These are phyloP conservation scores for Lipophrys pholis DNA, from an alignment of 2,113 vertebrate genomes.

Conservation along the genomic window DNA sequence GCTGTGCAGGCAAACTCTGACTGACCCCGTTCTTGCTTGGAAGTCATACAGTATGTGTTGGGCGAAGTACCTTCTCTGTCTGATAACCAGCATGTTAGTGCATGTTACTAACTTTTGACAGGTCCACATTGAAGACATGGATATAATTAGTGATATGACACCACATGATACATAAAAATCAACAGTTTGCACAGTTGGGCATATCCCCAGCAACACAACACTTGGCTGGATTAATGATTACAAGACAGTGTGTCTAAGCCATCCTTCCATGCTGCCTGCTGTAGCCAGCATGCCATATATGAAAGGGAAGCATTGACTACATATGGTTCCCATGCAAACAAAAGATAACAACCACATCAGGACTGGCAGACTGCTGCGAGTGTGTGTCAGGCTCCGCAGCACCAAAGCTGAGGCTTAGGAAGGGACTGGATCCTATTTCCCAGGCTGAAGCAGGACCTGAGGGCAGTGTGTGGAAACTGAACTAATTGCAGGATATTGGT, in stretches of 20 bases:
- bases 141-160: conserved; percentile 41
- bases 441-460: conserved; percentile 89
- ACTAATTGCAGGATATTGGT: conserved; percentile 97
- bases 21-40: conserved; percentile 32
- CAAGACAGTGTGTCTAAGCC: conserved; percentile 33
- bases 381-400: conserved; percentile 73
- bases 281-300: conserved; percentile 55
- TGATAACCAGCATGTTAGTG: conserved; percentile 19
- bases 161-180: neutral
- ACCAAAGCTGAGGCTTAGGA: conserved; percentile 72
- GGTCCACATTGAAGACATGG: conserved; percentile 25
- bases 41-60: conserved; percentile 37
- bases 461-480: conserved; percentile 90
- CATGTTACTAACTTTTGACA: conserved; percentile 31
- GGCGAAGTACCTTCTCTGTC: conserved; percentile 24
- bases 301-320: conserved; percentile 61
- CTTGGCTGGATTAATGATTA: conserved; percentile 32
- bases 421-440: conserved; percentile 89
- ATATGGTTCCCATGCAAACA: conserved; percentile 79
- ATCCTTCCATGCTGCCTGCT: conserved; percentile 39
- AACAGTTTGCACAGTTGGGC: conserved; percentile 20
- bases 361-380: conserved; percentile 60
- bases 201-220: conserved; percentile 21
- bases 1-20: conserved; percentile 48
- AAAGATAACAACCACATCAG: conserved; percentile 76